Base-by-base conservation (phyloP, 1,140 invertebrate species). In the Heliconius melpomene region DNA sequence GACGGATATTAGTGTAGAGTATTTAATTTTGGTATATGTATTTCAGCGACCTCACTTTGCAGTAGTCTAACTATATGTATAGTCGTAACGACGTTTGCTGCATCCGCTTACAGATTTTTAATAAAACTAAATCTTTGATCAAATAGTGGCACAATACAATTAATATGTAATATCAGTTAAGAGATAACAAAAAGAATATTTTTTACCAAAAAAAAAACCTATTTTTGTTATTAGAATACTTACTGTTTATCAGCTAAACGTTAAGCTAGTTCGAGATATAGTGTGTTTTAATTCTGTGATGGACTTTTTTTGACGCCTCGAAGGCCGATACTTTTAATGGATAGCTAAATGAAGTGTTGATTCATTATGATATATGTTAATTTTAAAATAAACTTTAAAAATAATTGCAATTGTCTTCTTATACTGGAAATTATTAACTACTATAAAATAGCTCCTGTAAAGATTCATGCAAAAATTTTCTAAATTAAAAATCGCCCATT, bases 151-250 rank as follows among this genome's bases (percentile, higher is more conserved):
- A 93, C 89, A 91, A 90, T 84, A 89, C 85, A 83, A 82, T 73
- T 83, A 85, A 85, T 86, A 74, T 77, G 26, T 77, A 85, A 50
- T 89, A 86, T 91, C 85, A 85, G 85, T 87, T 91, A 90, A 91
- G 89, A 85, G 84, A 83, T 87, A 87, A 83, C 82, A 78, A 88
- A 81, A 86, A 86, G 87, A 87, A 90, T 87, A 86, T 88, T 91
- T 92, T 93, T 91, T 88, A 90, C 88, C 89, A 91, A 93, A 89
- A 84, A 83, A 84, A 89, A 84, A 83, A 84, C 87, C 85, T 93
- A 93, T 92, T 93, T 93, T 93, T 93, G 88, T 93, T 92, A 92
- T 90, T 91, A 91, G 87, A 87, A 79, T 91, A 91, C 88, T 90
- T 91, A 91, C 88, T 90, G 87, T 91, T 90, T 86, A 88, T 88